phyloP scores from a whole-genome alignment of 1,140 invertebrate species.

The Pectinophora gossypiella region DNA sequence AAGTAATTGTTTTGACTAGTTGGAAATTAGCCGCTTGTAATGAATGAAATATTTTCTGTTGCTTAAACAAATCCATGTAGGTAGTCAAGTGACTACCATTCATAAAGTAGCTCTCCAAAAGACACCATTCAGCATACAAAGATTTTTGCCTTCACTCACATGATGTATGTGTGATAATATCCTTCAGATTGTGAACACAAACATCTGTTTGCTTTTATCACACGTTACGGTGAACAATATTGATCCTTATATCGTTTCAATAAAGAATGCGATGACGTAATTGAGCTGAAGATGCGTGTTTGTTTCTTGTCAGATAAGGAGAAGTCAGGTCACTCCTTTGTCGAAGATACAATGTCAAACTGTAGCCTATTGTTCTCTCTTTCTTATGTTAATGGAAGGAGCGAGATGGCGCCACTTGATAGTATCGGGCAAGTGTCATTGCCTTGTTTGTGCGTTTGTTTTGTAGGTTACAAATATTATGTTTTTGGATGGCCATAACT shows the following conservation, averaged over 20 bases:
- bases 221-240: neutral
- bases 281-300: neutral
- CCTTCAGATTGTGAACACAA: neutral
- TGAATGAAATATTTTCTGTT: no score
- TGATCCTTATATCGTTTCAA: neutral
- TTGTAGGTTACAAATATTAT: neutral
- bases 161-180: no score
- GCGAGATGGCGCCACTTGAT: slow-evolving; percentile 4
- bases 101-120: no score
- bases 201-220: neutral
- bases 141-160: neutral
- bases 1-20: no score
- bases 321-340: slow-evolving; percentile 3
- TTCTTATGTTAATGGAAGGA: neutral
- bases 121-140: neutral
- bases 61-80: no score
- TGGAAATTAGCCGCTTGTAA: no score
- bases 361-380: neutral
- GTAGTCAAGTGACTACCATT: no score
- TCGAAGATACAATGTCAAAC: slow-evolving; percentile 4
- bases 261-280: neutral
- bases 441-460: slow-evolving; percentile 3
- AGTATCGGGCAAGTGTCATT: neutral
- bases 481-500: neutral
- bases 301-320: neutral